Percentiles rank a stretch among this genome's conserved stretches.
These are phyloP conservation scores for Hydrotaea cyrtoneurina DNA, from an alignment of 2,888 invertebrate genomes.

Conservation along the genomic window DNA sequence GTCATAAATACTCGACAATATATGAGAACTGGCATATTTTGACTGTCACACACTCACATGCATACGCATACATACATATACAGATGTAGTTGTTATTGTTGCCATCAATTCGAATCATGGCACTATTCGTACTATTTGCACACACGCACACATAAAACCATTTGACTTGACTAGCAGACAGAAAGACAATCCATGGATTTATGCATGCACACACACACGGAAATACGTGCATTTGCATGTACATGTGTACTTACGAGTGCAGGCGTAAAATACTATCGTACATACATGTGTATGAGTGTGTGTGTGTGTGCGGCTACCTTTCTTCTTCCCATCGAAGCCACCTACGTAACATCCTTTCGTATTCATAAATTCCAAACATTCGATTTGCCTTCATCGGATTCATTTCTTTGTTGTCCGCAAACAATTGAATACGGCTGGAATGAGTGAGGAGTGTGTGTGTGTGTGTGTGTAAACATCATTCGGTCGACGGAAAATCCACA, in stretches of 20 bases:
- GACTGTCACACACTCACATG: slow-evolving; percentile 49
- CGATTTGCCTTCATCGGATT: slow-evolving; percentile 57
- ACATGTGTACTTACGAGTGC: too few species aligned
- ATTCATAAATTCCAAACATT: neutral
- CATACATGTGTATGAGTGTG: too few species aligned
- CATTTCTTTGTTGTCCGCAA: neutral
- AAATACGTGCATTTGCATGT: too few species aligned
- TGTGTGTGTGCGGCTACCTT: too few species aligned
- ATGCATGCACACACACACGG: too few species aligned
- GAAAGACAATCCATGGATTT: too few species aligned
- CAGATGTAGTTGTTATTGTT: too few species aligned
- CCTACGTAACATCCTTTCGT: neutral
- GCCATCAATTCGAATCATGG: too few species aligned
- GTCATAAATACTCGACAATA: slow-evolving; percentile 45
- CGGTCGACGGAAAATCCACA: neutral
- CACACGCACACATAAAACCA: too few species aligned
- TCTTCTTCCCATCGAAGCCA: neutral
- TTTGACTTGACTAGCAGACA: too few species aligned
- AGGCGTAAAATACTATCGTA: too few species aligned
- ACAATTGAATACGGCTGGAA: neutral
- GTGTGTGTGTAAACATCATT: neutral
- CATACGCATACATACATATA: neutral
- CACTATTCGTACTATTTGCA: too few species aligned
- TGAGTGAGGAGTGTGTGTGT: neutral
- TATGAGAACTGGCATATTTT: neutral